Evolutionary conservation across 2,113 vertebrate species (phyloP), one percentile per base, ranked within the genome.

Genomic region (Rhinogobius similis): DNA sequence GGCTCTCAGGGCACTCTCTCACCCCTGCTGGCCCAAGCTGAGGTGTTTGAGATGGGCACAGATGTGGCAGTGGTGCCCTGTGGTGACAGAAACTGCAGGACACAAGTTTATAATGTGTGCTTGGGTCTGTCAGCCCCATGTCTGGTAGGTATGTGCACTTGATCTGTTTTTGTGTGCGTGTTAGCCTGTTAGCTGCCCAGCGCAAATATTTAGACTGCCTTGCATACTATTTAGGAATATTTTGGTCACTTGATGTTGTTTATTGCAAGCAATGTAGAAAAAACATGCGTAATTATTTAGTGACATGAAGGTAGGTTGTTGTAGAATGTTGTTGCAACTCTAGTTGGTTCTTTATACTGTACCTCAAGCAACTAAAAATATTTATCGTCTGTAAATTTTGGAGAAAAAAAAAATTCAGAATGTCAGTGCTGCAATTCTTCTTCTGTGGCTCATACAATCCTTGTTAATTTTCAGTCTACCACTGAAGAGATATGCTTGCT

Each of bases 31-130:
- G 83, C 90, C 77, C 68, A 73, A 81, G 76, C 48, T 74, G 82
- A 82, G 78, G 83, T 90, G 87, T 90, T 74, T 87, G 86, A 87
- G 75, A 87, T 84, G 80, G 87, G 84, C 89, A 90, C 91, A 91
- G 89, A 90, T 91, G 89, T 91, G 88, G 83, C 36, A 72, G 82
- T 21, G 73, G 71, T 81, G 82, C 70, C 85, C 84, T 67, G 79
- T 66, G 68, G 89, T 71, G 81, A 70, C 56, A 20, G 56, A 78
- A 83, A 76, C 87, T 75, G 83, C 68, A 66, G 86, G 90, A 79
- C 67, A 75, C 73, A 77, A 81, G 85, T 81, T 82, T 81, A 76
- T 83, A 78, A 20, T 67, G 48, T 71, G 74, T 68, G 21, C 53
- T 24, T 66, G 62, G 59, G 27, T 55, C n/a, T 32, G 65, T 75